A percentile compares a stretch with the other conserved stretches of the same genome.
phyloP scores from a whole-genome alignment of 1,140 invertebrate genomes.

The Dermatophagoides farinae region DNA sequence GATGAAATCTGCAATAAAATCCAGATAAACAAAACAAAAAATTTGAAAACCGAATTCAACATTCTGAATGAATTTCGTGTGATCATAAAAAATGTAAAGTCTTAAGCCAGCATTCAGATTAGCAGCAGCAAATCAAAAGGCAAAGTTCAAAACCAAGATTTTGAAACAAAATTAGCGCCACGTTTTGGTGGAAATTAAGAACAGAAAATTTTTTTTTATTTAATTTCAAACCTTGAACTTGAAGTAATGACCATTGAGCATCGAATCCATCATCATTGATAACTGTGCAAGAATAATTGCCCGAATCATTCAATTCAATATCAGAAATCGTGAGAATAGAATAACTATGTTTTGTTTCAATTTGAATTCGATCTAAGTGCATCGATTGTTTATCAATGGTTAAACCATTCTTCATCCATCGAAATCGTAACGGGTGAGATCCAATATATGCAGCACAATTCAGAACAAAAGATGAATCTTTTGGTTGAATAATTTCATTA shows the following conservation, averaged over 20 bases:
- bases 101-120: too few species aligned
- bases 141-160: too few species aligned
- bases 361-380: neutral
- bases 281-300: conserved; percentile 1
- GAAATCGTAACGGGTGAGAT: conserved; percentile 7
- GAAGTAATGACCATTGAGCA: neutral
- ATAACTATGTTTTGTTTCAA: neutral
- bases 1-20: too few species aligned
- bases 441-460: conserved; percentile 11
- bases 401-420: conserved; percentile 10
- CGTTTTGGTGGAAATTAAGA: neutral
- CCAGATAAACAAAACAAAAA: too few species aligned
- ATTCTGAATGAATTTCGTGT: too few species aligned
- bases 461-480: neutral
- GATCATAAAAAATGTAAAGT: too few species aligned
- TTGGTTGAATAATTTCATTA: neutral
- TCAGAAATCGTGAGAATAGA: neutral
- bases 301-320: neutral
- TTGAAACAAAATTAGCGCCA: too few species aligned
- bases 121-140: too few species aligned
- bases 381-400: neutral
- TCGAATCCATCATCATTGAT: neutral
- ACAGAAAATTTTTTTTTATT: too few species aligned
- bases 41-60: too few species aligned
- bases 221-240: conserved; percentile 7